Percentiles rank a stretch among this genome's conserved stretches.
Conservation (phyloP, 2,113 vertebrate species). For the Gobiocypris rarus region DNA sequence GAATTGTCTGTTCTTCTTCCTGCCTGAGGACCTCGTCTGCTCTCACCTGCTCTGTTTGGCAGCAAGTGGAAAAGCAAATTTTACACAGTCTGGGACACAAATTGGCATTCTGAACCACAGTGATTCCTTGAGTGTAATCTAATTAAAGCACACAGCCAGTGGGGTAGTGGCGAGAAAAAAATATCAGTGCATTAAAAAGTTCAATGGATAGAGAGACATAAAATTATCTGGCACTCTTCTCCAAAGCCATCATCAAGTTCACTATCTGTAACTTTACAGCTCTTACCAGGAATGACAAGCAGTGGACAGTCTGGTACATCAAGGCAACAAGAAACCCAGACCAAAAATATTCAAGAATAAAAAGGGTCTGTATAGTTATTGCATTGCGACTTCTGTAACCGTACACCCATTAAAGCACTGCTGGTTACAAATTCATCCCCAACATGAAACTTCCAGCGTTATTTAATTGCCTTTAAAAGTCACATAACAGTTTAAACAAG, state of each 20-base stretch:
- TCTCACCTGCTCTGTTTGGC: slow-evolving; percentile 72
- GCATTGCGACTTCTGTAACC: slow-evolving; percentile 23
- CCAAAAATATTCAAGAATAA: neutral
- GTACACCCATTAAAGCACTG: neutral
- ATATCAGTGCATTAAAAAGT: slow-evolving; percentile 70
- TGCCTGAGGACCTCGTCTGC: slow-evolving; percentile 70
- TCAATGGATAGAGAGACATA: slow-evolving; percentile 73
- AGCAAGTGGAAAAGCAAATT: slow-evolving; percentile 69
- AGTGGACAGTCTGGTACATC: slow-evolving; percentile 56
- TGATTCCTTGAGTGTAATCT: slow-evolving; percentile 72
- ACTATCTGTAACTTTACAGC: slow-evolving; percentile 60
- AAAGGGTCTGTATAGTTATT: neutral
- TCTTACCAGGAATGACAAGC: slow-evolving; percentile 65
- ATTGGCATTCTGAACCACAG: slow-evolving; percentile 71
- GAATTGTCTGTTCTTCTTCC: slow-evolving; percentile 57
- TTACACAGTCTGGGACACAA: slow-evolving; percentile 74
- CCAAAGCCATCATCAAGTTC: slow-evolving; percentile 64
- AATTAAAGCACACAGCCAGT: slow-evolving; percentile 76
- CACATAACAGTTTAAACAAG: slow-evolving; percentile 36
- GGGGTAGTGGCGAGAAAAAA: slow-evolving; percentile 52
- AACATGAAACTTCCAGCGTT: slow-evolving; percentile 37
- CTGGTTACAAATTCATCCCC: neutral
- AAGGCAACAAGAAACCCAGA: slow-evolving; percentile 47
- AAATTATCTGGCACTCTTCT: slow-evolving; percentile 65
- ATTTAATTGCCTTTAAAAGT: slow-evolving; percentile 64